A percentile compares a stretch with the other conserved stretches of the same genome.
These are phyloP conservation scores for Pterophyllum scalare DNA, from an alignment of 2,113 vertebrate species.

Conservation along the genomic window DNA sequence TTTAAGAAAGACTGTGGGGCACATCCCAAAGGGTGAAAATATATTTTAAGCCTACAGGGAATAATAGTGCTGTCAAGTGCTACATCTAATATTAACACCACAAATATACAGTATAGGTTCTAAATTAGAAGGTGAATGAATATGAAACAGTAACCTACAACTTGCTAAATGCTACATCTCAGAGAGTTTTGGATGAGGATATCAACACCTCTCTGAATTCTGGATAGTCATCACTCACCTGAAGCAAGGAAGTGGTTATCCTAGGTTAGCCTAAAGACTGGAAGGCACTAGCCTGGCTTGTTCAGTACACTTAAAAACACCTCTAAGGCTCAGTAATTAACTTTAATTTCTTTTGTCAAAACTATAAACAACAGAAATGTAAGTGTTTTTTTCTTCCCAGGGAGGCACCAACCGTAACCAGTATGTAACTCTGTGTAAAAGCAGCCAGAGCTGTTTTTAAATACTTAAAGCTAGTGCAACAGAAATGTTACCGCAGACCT, in stretches of 20 bases:
- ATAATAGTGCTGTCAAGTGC: conserved; percentile 6
- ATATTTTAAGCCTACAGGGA: conserved; percentile 21
- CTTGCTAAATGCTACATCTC: neutral
- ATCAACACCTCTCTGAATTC: neutral
- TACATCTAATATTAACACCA: conserved; percentile 6
- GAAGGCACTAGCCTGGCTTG: neutral
- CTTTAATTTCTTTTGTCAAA: neutral
- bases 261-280: neutral
- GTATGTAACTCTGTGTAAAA: neutral
- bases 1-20: conserved; percentile 42
- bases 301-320: neutral
- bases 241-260: neutral
- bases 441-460: neutral
- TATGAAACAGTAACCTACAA: neutral
- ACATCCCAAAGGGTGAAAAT: conserved; percentile 18
- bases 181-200: neutral
- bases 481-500: neutral
- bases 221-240: neutral
- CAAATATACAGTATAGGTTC: neutral
- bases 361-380: neutral
- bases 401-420: neutral
- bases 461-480: neutral
- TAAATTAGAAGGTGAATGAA: neutral
- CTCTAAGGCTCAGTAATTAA: neutral
- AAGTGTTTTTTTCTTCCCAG: neutral